These are phyloP conservation scores for Bellardia bayeri DNA, from an alignment of 2,888 invertebrate species.

Conservation along the genomic window DNA sequence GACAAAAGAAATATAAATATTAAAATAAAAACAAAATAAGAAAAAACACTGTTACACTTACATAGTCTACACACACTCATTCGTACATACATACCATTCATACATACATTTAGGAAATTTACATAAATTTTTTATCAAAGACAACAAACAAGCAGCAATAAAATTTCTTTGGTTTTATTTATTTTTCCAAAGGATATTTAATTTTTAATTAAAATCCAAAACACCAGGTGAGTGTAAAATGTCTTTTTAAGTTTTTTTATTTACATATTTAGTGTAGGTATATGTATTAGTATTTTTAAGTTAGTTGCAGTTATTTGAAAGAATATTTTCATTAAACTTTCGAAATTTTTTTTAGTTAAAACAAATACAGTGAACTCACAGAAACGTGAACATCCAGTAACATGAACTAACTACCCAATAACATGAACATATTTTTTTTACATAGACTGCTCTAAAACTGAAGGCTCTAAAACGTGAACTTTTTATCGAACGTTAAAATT, in stretches of 20 bases:
- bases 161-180: not conserved
- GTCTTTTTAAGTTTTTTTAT: not conserved
- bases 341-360: too few relatives aligned
- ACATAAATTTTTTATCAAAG: constrained; percentile 28
- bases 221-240: constrained; percentile 47
- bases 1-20: not conserved
- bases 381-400: too few relatives aligned
- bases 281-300: not conserved
- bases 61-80: too few relatives aligned
- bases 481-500: too few relatives aligned
- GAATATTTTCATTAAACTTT: not conserved
- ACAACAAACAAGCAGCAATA: constrained; percentile 24
- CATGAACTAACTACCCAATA: too few relatives aligned
- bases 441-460: too few relatives aligned
- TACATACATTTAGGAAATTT: constrained; percentile 12
- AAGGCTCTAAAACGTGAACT: too few relatives aligned
- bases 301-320: not conserved
- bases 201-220: constrained; percentile 39
- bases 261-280: not conserved
- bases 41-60: constrained; percentile 12
- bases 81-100: not conserved
- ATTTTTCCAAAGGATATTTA: constrained; percentile 43
- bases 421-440: too few relatives aligned
- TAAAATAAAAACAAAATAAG: constrained; percentile 4
- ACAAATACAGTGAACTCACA: too few relatives aligned